Base-by-base conservation (phyloP, 1,140 invertebrate genomes). In the Drosophila nebulosa region DNA sequence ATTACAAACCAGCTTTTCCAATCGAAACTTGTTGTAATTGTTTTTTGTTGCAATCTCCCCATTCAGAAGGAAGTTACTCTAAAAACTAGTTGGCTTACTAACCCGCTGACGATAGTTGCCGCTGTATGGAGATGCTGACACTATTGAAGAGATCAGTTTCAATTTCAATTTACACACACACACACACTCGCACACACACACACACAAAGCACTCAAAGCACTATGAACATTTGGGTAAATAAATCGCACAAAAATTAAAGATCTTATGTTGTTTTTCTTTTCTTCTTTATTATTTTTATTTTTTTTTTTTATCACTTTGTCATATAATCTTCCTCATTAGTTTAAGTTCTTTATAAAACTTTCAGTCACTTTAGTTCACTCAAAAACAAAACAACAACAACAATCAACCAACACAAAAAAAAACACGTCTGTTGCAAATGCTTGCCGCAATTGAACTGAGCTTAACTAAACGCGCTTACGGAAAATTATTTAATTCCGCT, bases 401-500 rank as follows among this genome's bases (percentile, higher is more conserved):
- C 24, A 24, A 4, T 12, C 1, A 10, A 32, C 3, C 30, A 3
- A 10, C 9, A 32, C 10, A 10, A 9, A 32, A 4, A 46, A 16
- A 39, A 52, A 69, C 56, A 85, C 85, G 80, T 89, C 84, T 67
- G 80, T 73, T 73, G 69, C 57, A 77, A 89, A 68, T 59, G 78
- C 77, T 78, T 61, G 84, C 74, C 76, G 79, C 85, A 78, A 89
- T 89, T 85, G 80, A 89, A 89, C 85, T 89, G 85, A 89, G 85
- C 85, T 89, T 89, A 50, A 26, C 77, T 74, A 78, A 66, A 63
- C 64, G 70, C 74, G 79, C 73, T 80, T 86, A 86, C 74, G 80
- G 78, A 89, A 85, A 89, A 89, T 89, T 80, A 89, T 89, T 89
- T 72, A 89, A 89, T 89, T 89, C 74, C 80, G 76, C 70, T 71